Evolutionary conservation across 2,113 vertebrate genomes (phyloP).

Genomic region (Saccopteryx bilineata): DNA sequence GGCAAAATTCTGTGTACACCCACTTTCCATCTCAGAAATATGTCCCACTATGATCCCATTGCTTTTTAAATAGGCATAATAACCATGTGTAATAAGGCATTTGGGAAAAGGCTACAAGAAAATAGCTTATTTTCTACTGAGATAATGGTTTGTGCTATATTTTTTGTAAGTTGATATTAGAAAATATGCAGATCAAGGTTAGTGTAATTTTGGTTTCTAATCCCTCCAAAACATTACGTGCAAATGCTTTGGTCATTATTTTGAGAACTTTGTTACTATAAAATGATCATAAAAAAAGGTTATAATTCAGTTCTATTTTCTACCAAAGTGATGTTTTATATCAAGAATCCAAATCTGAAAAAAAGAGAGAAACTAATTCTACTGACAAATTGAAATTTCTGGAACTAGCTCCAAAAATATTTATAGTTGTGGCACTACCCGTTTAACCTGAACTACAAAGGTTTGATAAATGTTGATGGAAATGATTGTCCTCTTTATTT

Average conservation of each 20-base stretch:
- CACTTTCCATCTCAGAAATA: not conserved
- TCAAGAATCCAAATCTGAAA: not conserved
- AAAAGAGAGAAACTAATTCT: not conserved
- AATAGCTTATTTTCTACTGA: not conserved
- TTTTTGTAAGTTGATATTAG: not conserved
- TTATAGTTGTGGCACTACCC: slow-evolving; percentile 48
- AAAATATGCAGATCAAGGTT: not conserved
- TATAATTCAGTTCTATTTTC: not conserved
- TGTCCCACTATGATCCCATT: not conserved
- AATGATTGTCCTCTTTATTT: slow-evolving; percentile 77
- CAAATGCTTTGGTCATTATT: not conserved
- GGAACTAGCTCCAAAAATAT: slow-evolving; percentile 20
- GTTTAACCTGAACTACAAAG: slow-evolving; percentile 67
- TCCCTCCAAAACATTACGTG: fast-evolving
- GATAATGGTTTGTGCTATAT: not conserved
- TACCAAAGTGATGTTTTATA: not conserved
- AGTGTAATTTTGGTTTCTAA: not conserved
- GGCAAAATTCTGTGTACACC: not conserved
- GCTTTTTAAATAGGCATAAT: not conserved
- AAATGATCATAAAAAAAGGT: not conserved
- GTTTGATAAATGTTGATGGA: slow-evolving; percentile 76
- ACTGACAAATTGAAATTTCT: slow-evolving; percentile 56
- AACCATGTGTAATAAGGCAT: not conserved
- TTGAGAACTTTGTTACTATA: not conserved
- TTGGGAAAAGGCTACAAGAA: not conserved